Conservation (phyloP, 1,140 invertebrate species). For the Heliconius congener region DNA sequence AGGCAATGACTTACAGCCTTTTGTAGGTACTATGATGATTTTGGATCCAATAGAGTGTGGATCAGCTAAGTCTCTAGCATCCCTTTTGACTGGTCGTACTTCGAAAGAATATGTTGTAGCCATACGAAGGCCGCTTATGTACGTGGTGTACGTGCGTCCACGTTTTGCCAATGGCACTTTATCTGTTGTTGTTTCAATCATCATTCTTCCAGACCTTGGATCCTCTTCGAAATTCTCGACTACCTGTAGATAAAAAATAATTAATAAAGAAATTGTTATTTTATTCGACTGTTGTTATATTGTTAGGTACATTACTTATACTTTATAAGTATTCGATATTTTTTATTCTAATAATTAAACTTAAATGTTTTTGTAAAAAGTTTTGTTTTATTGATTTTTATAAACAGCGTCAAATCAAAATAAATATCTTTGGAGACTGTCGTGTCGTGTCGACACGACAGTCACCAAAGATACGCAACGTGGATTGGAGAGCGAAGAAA, state of each 20-base stretch:
- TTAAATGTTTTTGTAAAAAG: no score
- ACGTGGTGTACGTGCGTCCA: slow-evolving; percentile 78
- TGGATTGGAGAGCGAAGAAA: no score
- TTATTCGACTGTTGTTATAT: no score
- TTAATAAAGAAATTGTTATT: no score
- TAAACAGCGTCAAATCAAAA: no score
- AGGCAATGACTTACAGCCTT: slow-evolving; percentile 86
- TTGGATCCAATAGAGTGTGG: slow-evolving; percentile 75
- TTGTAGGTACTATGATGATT: slow-evolving; percentile 87
- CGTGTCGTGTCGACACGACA: no score
- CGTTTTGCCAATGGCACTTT: slow-evolving; percentile 45
- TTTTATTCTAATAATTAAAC: no score
- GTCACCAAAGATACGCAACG: no score
- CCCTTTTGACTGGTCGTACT: slow-evolving; percentile 82
- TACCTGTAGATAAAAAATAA: slow-evolving; percentile 52
- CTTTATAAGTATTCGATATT: no score
- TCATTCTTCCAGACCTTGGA: slow-evolving; percentile 46
- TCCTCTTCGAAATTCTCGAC: slow-evolving; percentile 73
- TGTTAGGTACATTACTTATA: no score
- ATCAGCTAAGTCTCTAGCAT: slow-evolving; percentile 68
- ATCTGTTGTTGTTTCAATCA: slow-evolving; percentile 50
- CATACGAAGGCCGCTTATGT: slow-evolving; percentile 86
- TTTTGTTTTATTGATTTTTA: no score
- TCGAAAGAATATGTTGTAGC: slow-evolving; percentile 90
- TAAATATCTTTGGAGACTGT: no score